Percentiles rank a stretch among this genome's conserved stretches.
These are phyloP conservation scores for Bathynomus jamesi DNA, from an alignment of 1,140 invertebrate genomes.

Conservation along the genomic window DNA sequence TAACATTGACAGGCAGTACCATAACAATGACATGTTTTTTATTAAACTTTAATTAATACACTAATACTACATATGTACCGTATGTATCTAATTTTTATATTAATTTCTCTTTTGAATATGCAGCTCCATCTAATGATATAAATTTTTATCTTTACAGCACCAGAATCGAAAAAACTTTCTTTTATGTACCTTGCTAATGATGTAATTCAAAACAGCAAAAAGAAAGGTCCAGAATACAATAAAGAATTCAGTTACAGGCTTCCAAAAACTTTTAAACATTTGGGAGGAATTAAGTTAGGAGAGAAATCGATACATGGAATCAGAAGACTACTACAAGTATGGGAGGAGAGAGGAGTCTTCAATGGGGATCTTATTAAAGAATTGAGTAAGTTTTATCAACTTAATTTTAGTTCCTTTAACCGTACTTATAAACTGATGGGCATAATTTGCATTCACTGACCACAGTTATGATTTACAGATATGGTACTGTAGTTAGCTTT, in stretches of 20 bases:
- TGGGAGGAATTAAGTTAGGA: constrained; percentile 59
- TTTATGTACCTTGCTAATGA: constrained; percentile 98
- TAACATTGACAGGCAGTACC: too few relatives aligned
- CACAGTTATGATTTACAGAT: neutral
- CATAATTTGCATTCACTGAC: too few relatives aligned
- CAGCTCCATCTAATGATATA: too few relatives aligned
- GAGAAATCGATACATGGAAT: constrained; percentile 66
- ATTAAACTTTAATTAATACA: too few relatives aligned
- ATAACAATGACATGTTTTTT: too few relatives aligned
- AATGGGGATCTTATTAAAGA: constrained; percentile 16
- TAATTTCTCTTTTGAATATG: too few relatives aligned
- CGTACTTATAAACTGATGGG: too few relatives aligned
- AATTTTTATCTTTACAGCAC: constrained; percentile 65
- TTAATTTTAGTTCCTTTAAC: too few relatives aligned
- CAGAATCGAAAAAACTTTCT: constrained; percentile 76
- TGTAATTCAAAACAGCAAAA: constrained; percentile 96
- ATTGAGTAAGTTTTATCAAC: constrained; percentile 24
- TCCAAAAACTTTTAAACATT: constrained; percentile 69
- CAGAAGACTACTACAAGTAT: constrained; percentile 74
- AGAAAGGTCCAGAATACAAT: constrained; percentile 93
- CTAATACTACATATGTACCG: too few relatives aligned
- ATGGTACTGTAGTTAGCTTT: too few relatives aligned
- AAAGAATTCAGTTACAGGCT: constrained; percentile 71
- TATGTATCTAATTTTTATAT: too few relatives aligned
- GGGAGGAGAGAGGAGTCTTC: constrained; percentile 89